Evolutionary conservation across 2,113 vertebrate genomes (phyloP).

Genomic region (Scytalopus superciliaris): DNA sequence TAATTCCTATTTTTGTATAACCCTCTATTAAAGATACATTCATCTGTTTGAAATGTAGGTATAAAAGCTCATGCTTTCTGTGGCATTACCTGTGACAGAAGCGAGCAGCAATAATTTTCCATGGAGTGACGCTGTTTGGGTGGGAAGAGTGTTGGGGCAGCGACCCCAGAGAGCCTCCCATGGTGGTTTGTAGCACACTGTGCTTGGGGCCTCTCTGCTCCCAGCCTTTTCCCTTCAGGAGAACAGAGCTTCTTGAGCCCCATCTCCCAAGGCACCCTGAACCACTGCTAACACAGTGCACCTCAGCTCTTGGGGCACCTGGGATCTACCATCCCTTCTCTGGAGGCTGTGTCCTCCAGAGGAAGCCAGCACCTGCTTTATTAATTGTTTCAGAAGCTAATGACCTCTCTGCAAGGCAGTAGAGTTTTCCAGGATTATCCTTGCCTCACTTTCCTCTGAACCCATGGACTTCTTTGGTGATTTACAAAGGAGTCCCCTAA

Average conservation of each 20-base stretch:
- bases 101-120: background rate
- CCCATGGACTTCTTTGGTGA: background rate
- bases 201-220: background rate
- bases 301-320: background rate
- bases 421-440: background rate
- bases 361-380: background rate
- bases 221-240: background rate
- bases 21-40: background rate
- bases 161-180: background rate
- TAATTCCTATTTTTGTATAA: background rate
- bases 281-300: background rate
- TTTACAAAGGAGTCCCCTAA: background rate
- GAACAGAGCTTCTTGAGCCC: background rate
- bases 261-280: background rate
- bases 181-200: rapidly evolving
- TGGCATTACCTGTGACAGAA: rapidly evolving
- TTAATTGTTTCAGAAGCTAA: background rate
- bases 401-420: background rate
- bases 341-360: background rate
- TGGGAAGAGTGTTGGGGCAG: background rate
- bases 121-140: rapidly evolving
- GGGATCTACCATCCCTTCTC: background rate
- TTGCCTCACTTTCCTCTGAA: background rate
- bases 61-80: background rate
- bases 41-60: background rate